Base-by-base conservation (phyloP, 2,888 invertebrate species). In the Nineta flava region DNA sequence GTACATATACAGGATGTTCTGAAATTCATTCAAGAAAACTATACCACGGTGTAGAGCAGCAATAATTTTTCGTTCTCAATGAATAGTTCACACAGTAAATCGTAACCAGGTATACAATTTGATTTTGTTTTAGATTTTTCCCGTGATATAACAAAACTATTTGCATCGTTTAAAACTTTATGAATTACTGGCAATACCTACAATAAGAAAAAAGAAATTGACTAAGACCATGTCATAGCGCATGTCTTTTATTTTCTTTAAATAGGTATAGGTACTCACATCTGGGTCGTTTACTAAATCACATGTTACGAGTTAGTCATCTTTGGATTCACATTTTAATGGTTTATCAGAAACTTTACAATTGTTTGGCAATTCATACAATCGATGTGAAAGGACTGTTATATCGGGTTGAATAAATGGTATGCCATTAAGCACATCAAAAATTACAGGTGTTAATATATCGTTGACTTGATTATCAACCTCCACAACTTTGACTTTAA, bases 331-430 rank as follows among this genome's bases (percentile, higher is more conserved):
- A 4, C 56, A 53, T 0, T 65, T 56, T 1, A 83, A 44, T 56
- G 78, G 79, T 53, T 75, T 79, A 49, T 81, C 77, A 54, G 78
- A 75, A 0, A 81, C 67, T 2, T 71, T 72, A 1, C 84, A 68
- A 26, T 68, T 63, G 1, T 69, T 64, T 1, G 65, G 56, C 0
- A 75, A 69, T 55, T 77, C 61, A 43, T 72, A 66, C 12, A 69
- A 55, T 2, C 73, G 70, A 46, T 74, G 72, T 17, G 70, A 66
- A 52, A 81, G 60, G 1, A 85, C 62, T 47, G 73, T 66, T 1
- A 81, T 67, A 46, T 83, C 80, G 0, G 82, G 76, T 56, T 83
- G 80, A 3, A 84, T 71, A 9, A 83, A 61, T 0, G 86, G 85
- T 40, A 82, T 62, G 57, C 86, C 81, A 46, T 74, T 77, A 0